These are phyloP conservation scores for Machimus atricapillus DNA, from an alignment of 2,888 invertebrate genomes.

Conservation along the genomic window DNA sequence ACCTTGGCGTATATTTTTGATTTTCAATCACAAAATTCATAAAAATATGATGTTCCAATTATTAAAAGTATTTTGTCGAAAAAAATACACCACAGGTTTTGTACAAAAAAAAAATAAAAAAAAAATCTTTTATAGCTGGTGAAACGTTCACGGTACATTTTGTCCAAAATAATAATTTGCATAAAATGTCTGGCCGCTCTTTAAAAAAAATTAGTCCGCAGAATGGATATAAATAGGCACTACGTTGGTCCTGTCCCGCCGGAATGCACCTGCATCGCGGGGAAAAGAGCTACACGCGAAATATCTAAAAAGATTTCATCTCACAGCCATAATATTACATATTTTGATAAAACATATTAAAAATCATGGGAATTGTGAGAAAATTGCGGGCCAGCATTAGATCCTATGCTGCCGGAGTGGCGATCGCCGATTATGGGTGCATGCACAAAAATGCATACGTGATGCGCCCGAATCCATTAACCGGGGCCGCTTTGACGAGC, in stretches of 20 bases:
- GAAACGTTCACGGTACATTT: not conserved
- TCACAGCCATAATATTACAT: not conserved
- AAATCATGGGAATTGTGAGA: constrained; percentile 22
- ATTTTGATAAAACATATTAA: constrained; percentile 24
- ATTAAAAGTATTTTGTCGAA: not conserved
- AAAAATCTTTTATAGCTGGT: not conserved
- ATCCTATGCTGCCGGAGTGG: not conserved
- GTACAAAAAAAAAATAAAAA: not conserved
- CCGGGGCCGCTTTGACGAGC: constrained; percentile 26
- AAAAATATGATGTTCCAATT: not conserved
- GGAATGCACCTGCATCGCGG: not conserved
- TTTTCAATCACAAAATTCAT: not conserved
- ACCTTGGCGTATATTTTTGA: not conserved
- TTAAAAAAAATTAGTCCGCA: constrained; percentile 24
- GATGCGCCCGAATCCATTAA: constrained; percentile 22
- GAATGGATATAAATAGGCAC: not conserved
- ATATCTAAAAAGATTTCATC: constrained; percentile 17
- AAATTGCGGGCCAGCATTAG: not conserved
- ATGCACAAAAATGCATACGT: constrained; percentile 21
- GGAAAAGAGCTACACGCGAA: not conserved
- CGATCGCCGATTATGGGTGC: constrained; percentile 23
- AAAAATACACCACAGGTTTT: not conserved
- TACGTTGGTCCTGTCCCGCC: not conserved
- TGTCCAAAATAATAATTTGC: constrained; percentile 25
- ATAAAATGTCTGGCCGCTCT: constrained; percentile 15